phyloP scores from a whole-genome alignment of 1,140 invertebrate genomes.

The Achroia grisella region DNA sequence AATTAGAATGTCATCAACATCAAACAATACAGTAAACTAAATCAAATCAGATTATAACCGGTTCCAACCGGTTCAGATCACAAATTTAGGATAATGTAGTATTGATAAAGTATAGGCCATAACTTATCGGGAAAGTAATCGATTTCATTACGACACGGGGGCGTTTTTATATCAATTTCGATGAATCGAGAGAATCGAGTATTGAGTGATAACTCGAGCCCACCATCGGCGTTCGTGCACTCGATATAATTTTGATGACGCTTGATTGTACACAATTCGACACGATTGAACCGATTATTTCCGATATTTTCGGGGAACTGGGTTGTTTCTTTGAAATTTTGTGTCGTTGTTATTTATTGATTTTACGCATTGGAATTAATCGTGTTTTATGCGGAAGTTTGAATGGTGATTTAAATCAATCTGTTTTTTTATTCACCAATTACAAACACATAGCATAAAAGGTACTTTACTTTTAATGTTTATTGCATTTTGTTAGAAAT shows the following conservation, averaged over 20 bases:
- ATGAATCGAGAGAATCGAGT: conserved; percentile 13
- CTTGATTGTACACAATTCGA: conserved; percentile 33
- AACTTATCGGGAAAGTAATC: conserved; percentile 11
- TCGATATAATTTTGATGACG: conserved; percentile 5
- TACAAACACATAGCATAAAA: too few relatives aligned
- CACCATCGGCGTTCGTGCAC: conserved; percentile 15
- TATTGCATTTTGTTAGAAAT: too few relatives aligned
- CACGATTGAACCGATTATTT: conserved; percentile 19
- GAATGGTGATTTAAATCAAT: too few relatives aligned
- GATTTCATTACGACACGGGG: conserved; percentile 13
- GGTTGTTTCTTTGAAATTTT: neutral
- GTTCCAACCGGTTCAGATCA: too few relatives aligned
- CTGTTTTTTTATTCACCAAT: too few relatives aligned
- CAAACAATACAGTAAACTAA: too few relatives aligned
- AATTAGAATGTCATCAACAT: too few relatives aligned
- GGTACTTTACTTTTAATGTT: too few relatives aligned
- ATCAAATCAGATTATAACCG: too few relatives aligned
- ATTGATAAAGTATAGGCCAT: neutral
- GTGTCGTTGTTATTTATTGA: neutral
- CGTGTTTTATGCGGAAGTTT: too few relatives aligned
- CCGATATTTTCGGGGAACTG: conserved; percentile 2
- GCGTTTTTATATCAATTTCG: conserved; percentile 17
- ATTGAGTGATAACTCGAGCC: conserved; percentile 19
- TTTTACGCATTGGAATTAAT: neutral
- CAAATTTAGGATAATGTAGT: neutral